Percentiles rank a stretch among this genome's conserved stretches.
phyloP scores from a whole-genome alignment of 92 coral and sea anemone species.

The Actinostola sp. region DNA sequence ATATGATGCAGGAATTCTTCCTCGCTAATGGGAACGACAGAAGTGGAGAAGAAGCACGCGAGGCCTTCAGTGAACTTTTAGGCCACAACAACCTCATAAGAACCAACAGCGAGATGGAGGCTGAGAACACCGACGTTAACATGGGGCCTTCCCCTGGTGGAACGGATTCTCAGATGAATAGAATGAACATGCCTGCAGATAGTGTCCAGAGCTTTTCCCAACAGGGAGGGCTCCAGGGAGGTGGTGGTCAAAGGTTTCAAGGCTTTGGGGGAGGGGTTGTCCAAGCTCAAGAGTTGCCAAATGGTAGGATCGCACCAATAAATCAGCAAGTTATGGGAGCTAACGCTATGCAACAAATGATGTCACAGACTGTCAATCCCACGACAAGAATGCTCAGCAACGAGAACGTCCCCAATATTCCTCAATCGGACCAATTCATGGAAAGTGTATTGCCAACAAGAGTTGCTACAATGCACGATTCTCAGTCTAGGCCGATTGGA shows the following conservation, averaged over 20 bases:
- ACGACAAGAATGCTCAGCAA: slow-evolving; percentile 35
- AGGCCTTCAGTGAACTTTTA: slow-evolving; percentile 64
- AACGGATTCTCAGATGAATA: slow-evolving; percentile 1
- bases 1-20: slow-evolving; percentile 85
- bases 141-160: slow-evolving; percentile 6
- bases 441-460: not conserved
- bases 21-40: slow-evolving; percentile 71
- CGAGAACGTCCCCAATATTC: not conserved
- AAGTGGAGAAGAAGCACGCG: slow-evolving; percentile 68
- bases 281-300: slow-evolving; percentile 50
- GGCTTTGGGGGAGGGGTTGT: slow-evolving; percentile 17
- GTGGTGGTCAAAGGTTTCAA: slow-evolving; percentile 6
- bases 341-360: slow-evolving; percentile 14
- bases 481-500: slow-evolving; percentile 5
- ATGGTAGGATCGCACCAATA: slow-evolving; percentile 43
- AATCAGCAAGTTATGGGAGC: slow-evolving; percentile 2
- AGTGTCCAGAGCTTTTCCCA: not conserved
- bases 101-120: slow-evolving; percentile 51
- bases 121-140: slow-evolving; percentile 29
- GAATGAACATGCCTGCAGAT: slow-evolving; percentile 6
- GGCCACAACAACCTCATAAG: slow-evolving; percentile 68
- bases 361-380: slow-evolving; percentile 21
- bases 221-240: not conserved
- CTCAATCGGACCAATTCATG: not conserved
- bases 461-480: not conserved